Conservation (phyloP, 1,140 invertebrate species). For the Daktulosphaira vitifoliae region DNA sequence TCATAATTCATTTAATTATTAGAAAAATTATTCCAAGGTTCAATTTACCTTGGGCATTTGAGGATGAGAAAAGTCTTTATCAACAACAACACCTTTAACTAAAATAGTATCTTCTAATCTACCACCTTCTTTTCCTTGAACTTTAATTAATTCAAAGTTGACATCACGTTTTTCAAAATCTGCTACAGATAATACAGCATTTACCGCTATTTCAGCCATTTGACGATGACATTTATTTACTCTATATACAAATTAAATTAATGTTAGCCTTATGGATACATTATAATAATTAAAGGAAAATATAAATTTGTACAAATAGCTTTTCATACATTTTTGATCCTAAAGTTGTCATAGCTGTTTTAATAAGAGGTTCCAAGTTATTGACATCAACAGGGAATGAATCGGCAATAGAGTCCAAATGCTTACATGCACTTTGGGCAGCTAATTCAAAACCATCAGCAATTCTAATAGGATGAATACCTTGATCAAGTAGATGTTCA, state of each 20-base stretch:
- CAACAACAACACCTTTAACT: conserved; percentile 93
- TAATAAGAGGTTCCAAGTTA: conserved; percentile 80
- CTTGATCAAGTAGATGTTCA: conserved; percentile 83
- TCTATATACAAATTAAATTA: too few relatives aligned
- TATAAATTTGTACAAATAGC: too few relatives aligned
- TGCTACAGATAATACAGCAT: conserved; percentile 88
- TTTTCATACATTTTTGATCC: conserved; percentile 96
- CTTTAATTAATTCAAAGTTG: conserved; percentile 98
- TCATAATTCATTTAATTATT: background rate
- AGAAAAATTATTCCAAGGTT: background rate
- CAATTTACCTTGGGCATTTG: conserved; percentile 90
- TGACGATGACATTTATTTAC: conserved; percentile 84
- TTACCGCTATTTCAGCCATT: conserved; percentile 98
- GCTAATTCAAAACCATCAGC: conserved; percentile 98
- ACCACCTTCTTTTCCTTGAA: conserved; percentile 97
- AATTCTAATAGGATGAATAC: conserved; percentile 97
- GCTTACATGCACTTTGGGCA: conserved; percentile 76
- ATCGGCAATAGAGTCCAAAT: conserved; percentile 82
- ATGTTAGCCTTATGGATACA: too few relatives aligned
- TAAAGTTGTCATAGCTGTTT: conserved; percentile 95
- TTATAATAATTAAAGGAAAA: too few relatives aligned
- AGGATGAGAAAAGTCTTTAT: conserved; percentile 98
- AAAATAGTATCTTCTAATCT: conserved; percentile 94
- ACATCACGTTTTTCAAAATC: conserved; percentile 92
- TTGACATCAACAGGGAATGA: conserved; percentile 75